These are phyloP conservation scores for Callospermophilus lateralis DNA, from an alignment of 2,113 vertebrate species.

Conservation along the genomic window DNA sequence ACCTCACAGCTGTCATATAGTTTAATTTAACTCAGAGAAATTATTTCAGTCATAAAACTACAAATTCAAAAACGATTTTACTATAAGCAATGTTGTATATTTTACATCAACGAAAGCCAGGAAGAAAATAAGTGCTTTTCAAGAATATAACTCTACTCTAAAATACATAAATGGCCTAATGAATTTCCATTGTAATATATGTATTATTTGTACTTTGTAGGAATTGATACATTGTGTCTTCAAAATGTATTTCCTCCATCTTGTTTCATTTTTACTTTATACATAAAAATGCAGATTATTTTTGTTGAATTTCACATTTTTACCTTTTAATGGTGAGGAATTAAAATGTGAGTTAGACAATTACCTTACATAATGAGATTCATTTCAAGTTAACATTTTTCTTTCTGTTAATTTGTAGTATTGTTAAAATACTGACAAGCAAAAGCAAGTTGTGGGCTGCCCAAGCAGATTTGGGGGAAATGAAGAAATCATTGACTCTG, in stretches of 20 bases:
- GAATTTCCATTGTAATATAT: not conserved
- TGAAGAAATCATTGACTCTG: not conserved
- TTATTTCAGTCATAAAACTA: conserved; percentile 54
- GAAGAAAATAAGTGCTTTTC: not conserved
- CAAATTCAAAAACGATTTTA: not conserved
- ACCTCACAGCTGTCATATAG: conserved; percentile 50
- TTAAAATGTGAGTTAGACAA: not conserved
- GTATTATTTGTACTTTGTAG: not conserved
- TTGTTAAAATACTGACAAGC: not conserved
- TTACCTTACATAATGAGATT: not conserved
- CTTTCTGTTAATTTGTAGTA: not conserved
- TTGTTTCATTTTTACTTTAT: conserved; percentile 9
- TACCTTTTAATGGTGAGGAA: not conserved
- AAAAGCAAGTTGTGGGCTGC: not conserved
- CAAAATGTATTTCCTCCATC: not conserved
- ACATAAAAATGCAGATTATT: not conserved
- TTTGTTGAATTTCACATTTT: not conserved
- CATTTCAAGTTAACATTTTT: not conserved
- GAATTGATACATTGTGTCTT: not conserved
- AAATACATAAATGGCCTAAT: not conserved
- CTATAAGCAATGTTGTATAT: not conserved
- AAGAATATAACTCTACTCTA: not conserved
- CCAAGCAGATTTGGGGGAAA: not conserved
- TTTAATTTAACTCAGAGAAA: conserved; percentile 51
- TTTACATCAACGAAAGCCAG: conserved; percentile 16